Base-by-base conservation (phyloP, 2,888 invertebrate genomes). In the Neoaliturus tenellus region DNA sequence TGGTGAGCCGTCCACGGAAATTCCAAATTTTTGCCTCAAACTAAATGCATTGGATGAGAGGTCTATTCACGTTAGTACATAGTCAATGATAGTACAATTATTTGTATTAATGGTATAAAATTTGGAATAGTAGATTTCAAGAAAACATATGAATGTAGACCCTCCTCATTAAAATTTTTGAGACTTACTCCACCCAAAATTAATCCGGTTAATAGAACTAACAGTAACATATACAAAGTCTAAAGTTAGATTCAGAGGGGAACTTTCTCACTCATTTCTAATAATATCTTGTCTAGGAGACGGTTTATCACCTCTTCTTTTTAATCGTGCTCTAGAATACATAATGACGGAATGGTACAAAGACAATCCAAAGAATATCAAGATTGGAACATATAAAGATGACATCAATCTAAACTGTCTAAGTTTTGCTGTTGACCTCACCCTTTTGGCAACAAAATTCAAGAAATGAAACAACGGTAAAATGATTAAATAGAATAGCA, bases 191-290 rank as follows among this genome's bases (percentile, higher is more conserved):
- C 48, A 78, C 1, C 44, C 71, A 48, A 80, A 83, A 31, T 48
- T 71, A 35, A 69, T n/a, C 51, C 35, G 55, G 51, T 12, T 84
- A 44, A 69, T 35, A 75, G 17, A 82, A 83, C 25, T 83, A 73
- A 78, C 80, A 25, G 23, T 78, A 25, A 78, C 28, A 14, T 48
- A 78, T 41, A 78, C 48, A 20, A 41, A 78, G 20, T 78, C 80
- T 4, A 78, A 78, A 78, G 48, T 78, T n/a, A 78, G 48, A 44
- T 51, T 78, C 31, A 78, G 80, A 78, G 80, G 80, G 41, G 80
- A 78, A 41, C 25, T 78, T 8, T 78, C 80, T 78, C 4, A 78
- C 20, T 48, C 41, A 8, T 78, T 78, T 44, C 48, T 44, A n/a
- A 31, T 78, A 20, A 48, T 48, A 44, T 48, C 48, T 25, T 44